phyloP scores from a whole-genome alignment of 2,888 invertebrate species.

The Phengaris arion region DNA sequence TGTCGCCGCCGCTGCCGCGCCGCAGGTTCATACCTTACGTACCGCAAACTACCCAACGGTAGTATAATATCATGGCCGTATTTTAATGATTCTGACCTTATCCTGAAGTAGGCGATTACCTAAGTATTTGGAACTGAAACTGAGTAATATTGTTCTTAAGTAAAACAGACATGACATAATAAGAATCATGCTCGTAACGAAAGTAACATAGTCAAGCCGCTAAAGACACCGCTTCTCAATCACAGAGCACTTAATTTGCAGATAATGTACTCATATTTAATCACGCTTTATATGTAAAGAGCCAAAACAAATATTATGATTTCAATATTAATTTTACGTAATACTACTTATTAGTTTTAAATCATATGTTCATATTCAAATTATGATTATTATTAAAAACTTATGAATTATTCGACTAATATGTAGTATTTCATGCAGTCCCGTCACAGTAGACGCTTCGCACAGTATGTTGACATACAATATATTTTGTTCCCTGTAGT shows the following conservation, averaged over 20 bases:
- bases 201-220: background rate
- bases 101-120: background rate
- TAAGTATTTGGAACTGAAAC: no score
- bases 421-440: constrained; percentile 34
- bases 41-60: background rate
- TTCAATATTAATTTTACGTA: constrained; percentile 2
- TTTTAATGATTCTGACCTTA: background rate
- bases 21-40: constrained; percentile 47
- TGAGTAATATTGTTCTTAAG: no score
- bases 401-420: background rate
- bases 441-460: constrained; percentile 64
- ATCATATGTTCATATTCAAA: background rate
- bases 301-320: constrained; percentile 7
- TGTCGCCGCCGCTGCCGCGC: constrained; percentile 51
- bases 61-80: background rate
- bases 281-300: constrained; percentile 47
- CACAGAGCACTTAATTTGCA: constrained; percentile 52
- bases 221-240: constrained; percentile 37
- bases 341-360: constrained; percentile 10
- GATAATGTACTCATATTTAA: constrained; percentile 42
- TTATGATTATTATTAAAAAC: background rate
- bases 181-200: no score
- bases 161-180: no score
- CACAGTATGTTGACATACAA: constrained; percentile 71
- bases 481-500: constrained; percentile 54